Percentiles rank a stretch among this genome's conserved stretches.
phyloP scores from a whole-genome alignment of 2,113 vertebrate species.

The Peromyscus leucopus region DNA sequence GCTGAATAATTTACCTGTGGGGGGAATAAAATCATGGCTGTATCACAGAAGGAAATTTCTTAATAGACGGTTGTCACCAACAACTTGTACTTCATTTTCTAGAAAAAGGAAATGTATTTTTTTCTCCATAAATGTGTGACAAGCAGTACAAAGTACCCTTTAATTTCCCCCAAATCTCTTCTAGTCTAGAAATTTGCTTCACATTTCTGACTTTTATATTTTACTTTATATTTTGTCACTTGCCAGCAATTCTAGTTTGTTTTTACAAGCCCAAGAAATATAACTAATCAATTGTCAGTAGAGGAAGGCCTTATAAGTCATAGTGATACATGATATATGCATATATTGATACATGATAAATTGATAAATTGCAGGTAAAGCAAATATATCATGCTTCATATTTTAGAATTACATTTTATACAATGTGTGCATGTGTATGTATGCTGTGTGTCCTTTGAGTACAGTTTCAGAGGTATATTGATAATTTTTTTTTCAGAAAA shows the following conservation, averaged over 20 bases:
- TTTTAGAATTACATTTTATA: slow-evolving; percentile 44
- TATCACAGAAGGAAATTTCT: slow-evolving; percentile 79
- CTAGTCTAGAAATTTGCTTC: slow-evolving; percentile 71
- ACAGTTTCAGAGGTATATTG: slow-evolving; percentile 27
- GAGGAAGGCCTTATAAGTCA: slow-evolving; percentile 41
- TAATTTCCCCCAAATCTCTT: slow-evolving; percentile 79
- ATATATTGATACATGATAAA: background rate
- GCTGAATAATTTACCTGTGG: slow-evolving; percentile 84
- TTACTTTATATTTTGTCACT: slow-evolving; percentile 48
- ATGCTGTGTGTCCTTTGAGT: background rate
- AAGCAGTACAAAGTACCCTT: slow-evolving; percentile 69
- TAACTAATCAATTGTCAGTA: slow-evolving; percentile 42
- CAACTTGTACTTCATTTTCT: slow-evolving; percentile 71
- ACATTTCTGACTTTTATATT: slow-evolving; percentile 76
- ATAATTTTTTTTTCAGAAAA: slow-evolving; percentile 57
- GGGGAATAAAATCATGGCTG: slow-evolving; percentile 44
- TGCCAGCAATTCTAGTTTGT: slow-evolving; percentile 42
- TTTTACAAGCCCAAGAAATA: slow-evolving; percentile 44
- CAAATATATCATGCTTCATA: slow-evolving; percentile 23
- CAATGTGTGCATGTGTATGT: background rate
- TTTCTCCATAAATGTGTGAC: slow-evolving; percentile 75
- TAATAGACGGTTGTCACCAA: slow-evolving; percentile 71
- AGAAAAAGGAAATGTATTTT: slow-evolving; percentile 73
- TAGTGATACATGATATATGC: background rate
- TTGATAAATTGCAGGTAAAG: background rate